Conservation (phyloP, 2,797 vertebrate genomes). For the Oreortyx pictus region DNA sequence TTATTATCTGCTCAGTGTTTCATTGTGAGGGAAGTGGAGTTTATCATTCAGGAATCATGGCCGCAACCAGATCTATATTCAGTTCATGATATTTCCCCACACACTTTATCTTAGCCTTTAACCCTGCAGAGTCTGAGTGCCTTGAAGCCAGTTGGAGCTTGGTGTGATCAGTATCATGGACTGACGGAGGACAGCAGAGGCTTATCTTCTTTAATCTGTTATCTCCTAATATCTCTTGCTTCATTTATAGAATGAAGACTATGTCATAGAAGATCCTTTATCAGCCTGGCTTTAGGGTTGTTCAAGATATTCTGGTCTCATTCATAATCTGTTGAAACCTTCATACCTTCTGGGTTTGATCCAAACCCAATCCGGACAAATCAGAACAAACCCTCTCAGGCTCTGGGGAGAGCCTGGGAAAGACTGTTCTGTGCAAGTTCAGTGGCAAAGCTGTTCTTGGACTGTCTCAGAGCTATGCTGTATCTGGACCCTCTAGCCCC, state of each 20-base stretch:
- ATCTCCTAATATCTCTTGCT: conserved; percentile 41
- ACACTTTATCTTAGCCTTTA: background rate
- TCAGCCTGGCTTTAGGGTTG: background rate
- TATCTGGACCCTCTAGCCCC: background rate
- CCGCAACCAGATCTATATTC: background rate
- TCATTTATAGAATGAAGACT: conserved; percentile 11
- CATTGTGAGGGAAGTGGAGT: background rate
- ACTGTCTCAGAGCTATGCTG: background rate
- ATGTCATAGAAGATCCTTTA: conserved; percentile 6
- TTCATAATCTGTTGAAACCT: background rate
- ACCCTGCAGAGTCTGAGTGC: background rate
- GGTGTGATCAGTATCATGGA: background rate
- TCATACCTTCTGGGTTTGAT: background rate
- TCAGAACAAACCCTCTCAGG: background rate
- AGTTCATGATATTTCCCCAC: background rate
- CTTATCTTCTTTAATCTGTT: conserved; percentile 31
- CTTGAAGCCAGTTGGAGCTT: conserved; percentile 9
- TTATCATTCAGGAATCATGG: background rate
- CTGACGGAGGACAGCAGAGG: background rate
- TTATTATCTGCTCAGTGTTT: background rate
- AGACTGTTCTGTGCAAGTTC: background rate
- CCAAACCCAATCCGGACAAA: background rate
- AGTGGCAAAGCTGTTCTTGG: background rate
- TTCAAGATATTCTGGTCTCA: background rate
- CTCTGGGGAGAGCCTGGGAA: background rate